Evolutionary conservation across 2,888 invertebrate species (phyloP).

Genomic region (Tortricodes alternella): DNA sequence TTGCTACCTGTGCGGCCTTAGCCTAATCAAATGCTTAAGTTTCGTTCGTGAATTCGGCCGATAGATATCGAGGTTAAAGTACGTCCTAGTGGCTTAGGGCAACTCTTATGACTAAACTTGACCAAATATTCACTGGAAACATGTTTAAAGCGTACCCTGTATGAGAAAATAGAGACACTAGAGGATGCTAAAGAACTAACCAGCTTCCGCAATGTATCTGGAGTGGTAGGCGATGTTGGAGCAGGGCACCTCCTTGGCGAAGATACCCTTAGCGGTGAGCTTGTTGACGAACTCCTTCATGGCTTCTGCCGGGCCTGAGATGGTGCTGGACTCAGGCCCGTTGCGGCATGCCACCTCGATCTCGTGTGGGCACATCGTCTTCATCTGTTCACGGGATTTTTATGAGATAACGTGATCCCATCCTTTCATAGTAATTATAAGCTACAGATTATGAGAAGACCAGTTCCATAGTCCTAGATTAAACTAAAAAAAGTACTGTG

Average conservation of each 20-base stretch:
- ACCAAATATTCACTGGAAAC: no score
- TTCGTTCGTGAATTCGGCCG: no score
- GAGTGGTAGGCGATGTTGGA: conserved; percentile 96
- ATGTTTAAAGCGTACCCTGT: no score
- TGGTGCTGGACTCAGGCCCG: conserved; percentile 92
- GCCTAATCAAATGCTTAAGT: no score
- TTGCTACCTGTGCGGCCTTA: no score
- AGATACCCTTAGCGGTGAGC: conserved; percentile 87
- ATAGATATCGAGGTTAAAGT: no score
- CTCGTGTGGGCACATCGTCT: conserved; percentile 86
- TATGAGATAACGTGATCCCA: background rate
- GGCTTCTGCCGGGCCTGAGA: conserved; percentile 91
- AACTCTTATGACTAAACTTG: no score
- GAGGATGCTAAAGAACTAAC: conserved; percentile 41
- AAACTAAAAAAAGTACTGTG: no score
- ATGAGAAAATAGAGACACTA: background rate
- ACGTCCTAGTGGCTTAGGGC: no score
- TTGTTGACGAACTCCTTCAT: conserved; percentile 86
- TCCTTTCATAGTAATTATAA: no score
- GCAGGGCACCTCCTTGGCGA: conserved; percentile 92
- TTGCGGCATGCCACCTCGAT: conserved; percentile 95
- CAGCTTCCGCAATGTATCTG: conserved; percentile 88
- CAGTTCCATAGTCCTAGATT: no score
- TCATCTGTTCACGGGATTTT: conserved; percentile 64
- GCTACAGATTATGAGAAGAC: no score